Percentiles rank a stretch among this genome's conserved stretches.
Conservation (phyloP, 37 sponge, comb jelly and placozoan genomes). For the Aplysina aerophoba region DNA sequence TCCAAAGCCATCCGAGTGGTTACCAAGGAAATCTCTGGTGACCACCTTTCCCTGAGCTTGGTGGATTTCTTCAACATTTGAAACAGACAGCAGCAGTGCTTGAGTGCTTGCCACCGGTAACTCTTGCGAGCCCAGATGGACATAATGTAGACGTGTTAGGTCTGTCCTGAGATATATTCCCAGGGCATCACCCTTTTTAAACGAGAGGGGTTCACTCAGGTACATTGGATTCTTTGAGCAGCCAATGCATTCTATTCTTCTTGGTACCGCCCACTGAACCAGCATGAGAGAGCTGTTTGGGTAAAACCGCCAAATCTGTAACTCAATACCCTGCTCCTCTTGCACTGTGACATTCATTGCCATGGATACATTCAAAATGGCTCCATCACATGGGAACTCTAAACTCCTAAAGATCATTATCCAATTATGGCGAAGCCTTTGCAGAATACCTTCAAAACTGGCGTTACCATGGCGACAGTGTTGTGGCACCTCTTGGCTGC, state of each 20-base stretch:
- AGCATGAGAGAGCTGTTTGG: constrained; percentile 8
- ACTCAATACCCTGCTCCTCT: background rate
- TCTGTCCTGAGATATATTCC: background rate
- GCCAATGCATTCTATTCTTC: background rate
- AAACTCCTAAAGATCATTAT: constrained; percentile 3
- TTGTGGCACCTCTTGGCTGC: too few relatives aligned
- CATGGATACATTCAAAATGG: constrained; percentile 25
- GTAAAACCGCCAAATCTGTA: background rate
- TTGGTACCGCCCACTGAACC: background rate
- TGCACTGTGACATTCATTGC: background rate
- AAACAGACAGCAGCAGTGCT: background rate
- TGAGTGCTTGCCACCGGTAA: background rate
- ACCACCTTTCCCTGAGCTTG: background rate
- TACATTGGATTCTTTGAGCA: constrained; percentile 1
- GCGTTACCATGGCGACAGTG: too few relatives aligned
- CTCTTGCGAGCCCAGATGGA: background rate
- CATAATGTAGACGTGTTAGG: background rate
- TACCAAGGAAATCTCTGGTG: background rate
- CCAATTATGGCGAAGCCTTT: background rate
- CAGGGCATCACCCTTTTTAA: constrained; percentile 22
- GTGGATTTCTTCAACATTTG: background rate
- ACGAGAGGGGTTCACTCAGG: background rate
- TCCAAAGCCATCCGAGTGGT: background rate
- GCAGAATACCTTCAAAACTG: too few relatives aligned
- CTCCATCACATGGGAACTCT: constrained; percentile 18